Evolutionary conservation across 2,797 vertebrate genomes (phyloP), one percentile per base, ranked within the genome.

Genomic region (Perodicticus potto): DNA sequence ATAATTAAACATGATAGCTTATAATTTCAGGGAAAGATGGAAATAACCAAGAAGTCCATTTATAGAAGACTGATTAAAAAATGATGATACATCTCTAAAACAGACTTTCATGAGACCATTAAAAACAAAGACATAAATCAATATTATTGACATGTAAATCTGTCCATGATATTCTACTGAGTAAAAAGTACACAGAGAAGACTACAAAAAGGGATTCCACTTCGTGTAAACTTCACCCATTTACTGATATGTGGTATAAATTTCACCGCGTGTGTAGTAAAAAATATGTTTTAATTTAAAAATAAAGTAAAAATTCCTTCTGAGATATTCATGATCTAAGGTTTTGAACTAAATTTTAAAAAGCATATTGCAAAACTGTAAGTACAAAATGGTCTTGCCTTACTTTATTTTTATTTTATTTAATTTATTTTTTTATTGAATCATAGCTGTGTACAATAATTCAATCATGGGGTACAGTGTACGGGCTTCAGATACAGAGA

Each of bases 71-170:
- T 29, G 14, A 80, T 89, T 63, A 86, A 94, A 95, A 95, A 93
- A 70, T 12, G 74, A 86, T 67, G 5, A 13, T 69, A 34, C 74
- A 74, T 90, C 43, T 72, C 49, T 90, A 93, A 93, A 91, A 91
- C 4, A 96, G 61, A 92, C 17, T 77, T 96, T 89, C 69, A 90
- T 49, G 45, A 93, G 80, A 85, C 45, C n/a, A 87, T 67, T 97
- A 95, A 90, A 89, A 37, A 78, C 65, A 93, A 53, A 67, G 63
- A 70, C 34, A 90, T 16, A 89, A 81, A 92, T 95, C 72, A 93
- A 22, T 94, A 77, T 65, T 94, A 95, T 5, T 96, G 89, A 83
- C 45, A 70, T 11, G 5, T 1, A 86, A 61, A 78, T 23, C 29
- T 93, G 25, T 74, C 72, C 20, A 59, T 87, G 61, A 63, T 76